Conservation (phyloP, 2,113 vertebrate genomes). For the Thermophis baileyi region DNA sequence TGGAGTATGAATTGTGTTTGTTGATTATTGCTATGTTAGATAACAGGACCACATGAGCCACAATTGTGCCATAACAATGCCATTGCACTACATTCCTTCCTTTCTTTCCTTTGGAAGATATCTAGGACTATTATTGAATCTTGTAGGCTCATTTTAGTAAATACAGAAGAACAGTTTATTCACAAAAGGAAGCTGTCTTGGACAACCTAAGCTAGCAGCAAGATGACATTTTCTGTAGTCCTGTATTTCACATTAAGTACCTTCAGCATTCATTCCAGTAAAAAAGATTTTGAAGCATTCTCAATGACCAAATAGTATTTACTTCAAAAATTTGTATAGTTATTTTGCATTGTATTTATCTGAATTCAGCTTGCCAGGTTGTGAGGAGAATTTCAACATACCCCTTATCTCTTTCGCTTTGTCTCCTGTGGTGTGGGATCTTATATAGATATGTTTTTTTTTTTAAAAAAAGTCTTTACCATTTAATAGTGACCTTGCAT, state of each 20-base stretch:
- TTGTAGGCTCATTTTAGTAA: background rate
- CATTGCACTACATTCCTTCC: background rate
- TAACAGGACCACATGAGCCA: background rate
- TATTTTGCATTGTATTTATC: background rate
- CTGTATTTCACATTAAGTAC: background rate
- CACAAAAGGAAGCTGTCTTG: background rate
- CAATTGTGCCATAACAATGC: background rate
- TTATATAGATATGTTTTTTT: background rate
- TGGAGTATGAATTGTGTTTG: background rate
- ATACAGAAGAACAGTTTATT: background rate
- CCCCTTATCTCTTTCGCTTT: background rate
- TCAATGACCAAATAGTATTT: background rate
- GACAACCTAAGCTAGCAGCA: background rate
- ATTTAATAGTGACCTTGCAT: background rate
- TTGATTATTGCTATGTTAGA: background rate
- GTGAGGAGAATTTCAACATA: background rate
- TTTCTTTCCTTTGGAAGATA: background rate
- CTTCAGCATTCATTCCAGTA: background rate
- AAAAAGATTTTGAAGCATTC: background rate
- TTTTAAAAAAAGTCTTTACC: too few species aligned
- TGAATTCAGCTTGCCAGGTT: background rate
- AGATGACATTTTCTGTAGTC: background rate
- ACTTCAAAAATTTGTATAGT: background rate
- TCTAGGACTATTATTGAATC: background rate
- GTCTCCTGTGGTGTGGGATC: background rate